Evolutionary conservation across 2,888 invertebrate species (phyloP).

Genomic region (Coleophora flavipennella): DNA sequence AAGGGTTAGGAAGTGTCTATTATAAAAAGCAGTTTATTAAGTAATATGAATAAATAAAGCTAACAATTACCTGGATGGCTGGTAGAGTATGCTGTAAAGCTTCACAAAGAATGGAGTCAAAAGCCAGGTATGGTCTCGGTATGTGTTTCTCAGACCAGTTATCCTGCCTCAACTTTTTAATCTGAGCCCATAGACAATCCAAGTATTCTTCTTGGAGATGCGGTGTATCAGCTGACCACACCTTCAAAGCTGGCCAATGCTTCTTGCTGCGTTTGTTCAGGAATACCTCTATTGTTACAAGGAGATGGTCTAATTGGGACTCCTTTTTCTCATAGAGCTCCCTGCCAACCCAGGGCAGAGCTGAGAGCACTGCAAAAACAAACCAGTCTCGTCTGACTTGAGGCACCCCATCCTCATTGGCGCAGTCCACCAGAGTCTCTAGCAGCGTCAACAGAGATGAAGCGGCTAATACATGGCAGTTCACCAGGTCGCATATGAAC

Average conservation of each 20-base stretch:
- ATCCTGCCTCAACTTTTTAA: constrained; percentile 86
- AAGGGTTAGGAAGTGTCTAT: too few relatives aligned
- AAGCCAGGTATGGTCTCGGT: constrained; percentile 94
- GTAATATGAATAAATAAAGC: background rate
- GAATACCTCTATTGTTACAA: constrained; percentile 92
- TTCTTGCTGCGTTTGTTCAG: constrained; percentile 93
- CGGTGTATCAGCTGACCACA: constrained; percentile 95
- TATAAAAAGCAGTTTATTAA: too few relatives aligned
- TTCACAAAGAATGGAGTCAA: constrained; percentile 95
- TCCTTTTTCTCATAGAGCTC: constrained; percentile 98
- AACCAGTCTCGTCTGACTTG: constrained; percentile 90
- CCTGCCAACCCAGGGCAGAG: constrained; percentile 96
- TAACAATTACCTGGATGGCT: constrained; percentile 72
- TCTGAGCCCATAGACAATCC: constrained; percentile 95
- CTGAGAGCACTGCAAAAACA: constrained; percentile 90
- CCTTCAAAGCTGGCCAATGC: constrained; percentile 92
- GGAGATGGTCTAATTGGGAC: constrained; percentile 89
- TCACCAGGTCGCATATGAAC: constrained; percentile 96
- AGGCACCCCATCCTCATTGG: constrained; percentile 94
- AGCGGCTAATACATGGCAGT: constrained; percentile 96
- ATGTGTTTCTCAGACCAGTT: constrained; percentile 99
- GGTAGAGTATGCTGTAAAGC: constrained; percentile 97
- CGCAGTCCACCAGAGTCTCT: constrained; percentile 94
- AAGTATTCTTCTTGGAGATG: constrained; percentile 98
- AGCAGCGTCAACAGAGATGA: constrained; percentile 91